Conservation (phyloP, 2,113 vertebrate species). For the Kryptolebias marmoratus region DNA sequence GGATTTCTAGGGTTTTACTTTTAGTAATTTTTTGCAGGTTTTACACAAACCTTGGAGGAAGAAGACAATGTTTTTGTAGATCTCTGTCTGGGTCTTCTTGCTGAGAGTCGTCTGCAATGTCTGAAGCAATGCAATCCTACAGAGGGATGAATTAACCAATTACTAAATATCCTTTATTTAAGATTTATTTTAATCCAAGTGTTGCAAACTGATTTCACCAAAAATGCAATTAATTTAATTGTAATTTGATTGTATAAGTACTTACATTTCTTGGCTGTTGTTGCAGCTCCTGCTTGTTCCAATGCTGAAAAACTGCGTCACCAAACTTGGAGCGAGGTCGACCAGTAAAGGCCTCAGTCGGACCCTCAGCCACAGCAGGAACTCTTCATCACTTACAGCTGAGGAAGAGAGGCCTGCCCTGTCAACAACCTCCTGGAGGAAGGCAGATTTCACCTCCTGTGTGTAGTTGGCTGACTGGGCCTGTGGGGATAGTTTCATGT, state of each 20-base stretch:
- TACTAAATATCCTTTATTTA: too few species aligned
- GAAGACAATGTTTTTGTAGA: slow-evolving; percentile 29
- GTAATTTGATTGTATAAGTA: not conserved
- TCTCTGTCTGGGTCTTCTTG: slow-evolving; percentile 40
- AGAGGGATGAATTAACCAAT: not conserved
- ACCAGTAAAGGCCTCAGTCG: slow-evolving; percentile 63
- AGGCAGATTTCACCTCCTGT: slow-evolving; percentile 57
- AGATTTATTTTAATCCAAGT: too few species aligned
- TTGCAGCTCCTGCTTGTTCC: slow-evolving; percentile 56
- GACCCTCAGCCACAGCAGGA: slow-evolving; percentile 60
- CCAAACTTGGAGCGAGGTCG: slow-evolving; percentile 44
- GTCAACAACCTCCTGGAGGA: slow-evolving; percentile 58
- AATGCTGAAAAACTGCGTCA: slow-evolving; percentile 48
- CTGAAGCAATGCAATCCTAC: slow-evolving; percentile 31
- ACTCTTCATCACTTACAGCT: slow-evolving; percentile 53
- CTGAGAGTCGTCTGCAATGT: slow-evolving; percentile 31
- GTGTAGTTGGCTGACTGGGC: slow-evolving; percentile 51
- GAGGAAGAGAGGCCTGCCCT: slow-evolving; percentile 57
- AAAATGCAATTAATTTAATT: too few species aligned
- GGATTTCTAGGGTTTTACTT: not conserved
- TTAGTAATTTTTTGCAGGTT: not conserved
- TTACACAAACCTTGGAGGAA: slow-evolving; percentile 44
- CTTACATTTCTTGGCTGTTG: slow-evolving; percentile 67
- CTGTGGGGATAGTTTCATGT: slow-evolving; percentile 15
- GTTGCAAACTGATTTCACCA: too few species aligned